A percentile compares a stretch with the other conserved stretches of the same genome.
These are phyloP conservation scores for Epinephelus fuscoguttatus DNA, from an alignment of 2,113 vertebrate species.

Conservation along the genomic window DNA sequence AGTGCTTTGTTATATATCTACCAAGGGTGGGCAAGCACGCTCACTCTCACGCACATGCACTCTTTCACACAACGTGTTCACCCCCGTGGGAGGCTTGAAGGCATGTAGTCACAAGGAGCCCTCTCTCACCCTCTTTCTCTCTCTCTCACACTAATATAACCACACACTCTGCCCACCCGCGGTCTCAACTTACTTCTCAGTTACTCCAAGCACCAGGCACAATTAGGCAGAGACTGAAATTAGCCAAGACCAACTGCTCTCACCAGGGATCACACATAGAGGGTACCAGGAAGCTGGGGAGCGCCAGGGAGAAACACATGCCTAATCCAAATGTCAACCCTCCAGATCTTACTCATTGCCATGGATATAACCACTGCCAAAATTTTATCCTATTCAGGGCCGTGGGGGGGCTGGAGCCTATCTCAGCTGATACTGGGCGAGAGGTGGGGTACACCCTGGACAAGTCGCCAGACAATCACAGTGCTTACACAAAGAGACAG, in stretches of 20 bases:
- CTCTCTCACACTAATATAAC: slow-evolving; percentile 16
- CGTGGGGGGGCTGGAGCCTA: too few species aligned
- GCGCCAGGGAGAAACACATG: neutral
- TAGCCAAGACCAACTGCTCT: slow-evolving; percentile 8
- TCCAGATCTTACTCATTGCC: neutral
- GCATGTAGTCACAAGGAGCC: slow-evolving; percentile 30
- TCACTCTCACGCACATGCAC: slow-evolving; percentile 36
- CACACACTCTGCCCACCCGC: slow-evolving; percentile 6
- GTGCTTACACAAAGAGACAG: too few species aligned
- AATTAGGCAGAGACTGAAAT: slow-evolving; percentile 65
- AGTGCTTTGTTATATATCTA: slow-evolving; percentile 73
- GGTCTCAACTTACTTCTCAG: slow-evolving; percentile 20
- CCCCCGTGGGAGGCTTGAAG: slow-evolving; percentile 36
- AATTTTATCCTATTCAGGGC: neutral
- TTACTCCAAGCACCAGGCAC: slow-evolving; percentile 36
- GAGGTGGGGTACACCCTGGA: too few species aligned
- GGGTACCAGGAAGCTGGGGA: slow-evolving; percentile 26
- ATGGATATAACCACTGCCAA: neutral
- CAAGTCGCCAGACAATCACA: too few species aligned
- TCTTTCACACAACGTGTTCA: slow-evolving; percentile 22
- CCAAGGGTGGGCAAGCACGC: slow-evolving; percentile 61
- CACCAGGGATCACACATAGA: slow-evolving; percentile 34
- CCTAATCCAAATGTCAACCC: slow-evolving; percentile 2
- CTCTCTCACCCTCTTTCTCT: neutral
- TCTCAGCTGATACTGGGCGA: too few species aligned